A percentile compares a stretch with the other conserved stretches of the same genome.
These are phyloP conservation scores for Scalopus aquaticus DNA, from an alignment of 2,113 vertebrate species.

Conservation along the genomic window DNA sequence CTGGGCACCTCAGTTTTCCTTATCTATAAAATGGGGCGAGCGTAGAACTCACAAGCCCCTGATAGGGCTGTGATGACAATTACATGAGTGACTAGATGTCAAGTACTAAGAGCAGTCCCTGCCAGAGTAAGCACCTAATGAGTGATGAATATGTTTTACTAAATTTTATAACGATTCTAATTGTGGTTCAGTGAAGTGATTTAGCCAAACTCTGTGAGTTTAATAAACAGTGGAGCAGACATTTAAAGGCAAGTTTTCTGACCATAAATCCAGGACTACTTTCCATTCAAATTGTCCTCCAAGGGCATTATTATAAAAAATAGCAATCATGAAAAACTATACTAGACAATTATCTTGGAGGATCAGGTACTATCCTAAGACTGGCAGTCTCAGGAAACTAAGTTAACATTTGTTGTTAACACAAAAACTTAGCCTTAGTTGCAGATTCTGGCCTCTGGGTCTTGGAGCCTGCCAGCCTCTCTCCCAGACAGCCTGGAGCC, in stretches of 20 bases:
- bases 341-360: background rate
- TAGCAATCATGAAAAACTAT: slow-evolving; percentile 63
- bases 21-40: slow-evolving; percentile 18
- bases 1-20: background rate
- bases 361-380: slow-evolving; percentile 17
- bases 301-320: slow-evolving; percentile 62
- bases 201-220: slow-evolving; percentile 44
- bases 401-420: slow-evolving; percentile 70
- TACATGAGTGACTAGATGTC: background rate
- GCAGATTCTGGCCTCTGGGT: background rate
- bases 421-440: slow-evolving; percentile 46
- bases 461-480: slow-evolving; percentile 64
- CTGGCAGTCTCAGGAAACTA: slow-evolving; percentile 59
- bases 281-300: slow-evolving; percentile 30
- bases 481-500: slow-evolving; percentile 79
- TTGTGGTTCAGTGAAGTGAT: slow-evolving; percentile 18
- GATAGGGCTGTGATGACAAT: background rate
- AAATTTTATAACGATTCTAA: slow-evolving; percentile 40
- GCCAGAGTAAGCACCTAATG: background rate
- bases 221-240: slow-evolving; percentile 52
- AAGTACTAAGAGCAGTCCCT: background rate
- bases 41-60: background rate
- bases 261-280: slow-evolving; percentile 37
- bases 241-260: slow-evolving; percentile 50
- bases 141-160: background rate